These are phyloP conservation scores for Tromatobia lineatoria DNA, from an alignment of 2,888 invertebrate genomes.

Conservation along the genomic window DNA sequence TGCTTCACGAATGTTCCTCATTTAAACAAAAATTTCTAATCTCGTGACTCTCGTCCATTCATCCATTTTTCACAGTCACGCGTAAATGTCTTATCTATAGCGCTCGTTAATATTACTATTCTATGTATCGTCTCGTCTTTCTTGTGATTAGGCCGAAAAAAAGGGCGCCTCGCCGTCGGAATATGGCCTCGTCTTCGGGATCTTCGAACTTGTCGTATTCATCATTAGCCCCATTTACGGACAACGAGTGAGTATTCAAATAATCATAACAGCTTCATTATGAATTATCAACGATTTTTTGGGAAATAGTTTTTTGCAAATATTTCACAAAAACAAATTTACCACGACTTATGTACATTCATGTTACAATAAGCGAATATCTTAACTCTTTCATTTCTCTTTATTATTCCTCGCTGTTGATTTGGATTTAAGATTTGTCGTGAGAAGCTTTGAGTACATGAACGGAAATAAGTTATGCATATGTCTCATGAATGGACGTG, in stretches of 20 bases:
- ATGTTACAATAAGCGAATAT: no score
- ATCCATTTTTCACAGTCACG: constrained; percentile 22
- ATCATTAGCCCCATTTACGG: constrained; percentile 94
- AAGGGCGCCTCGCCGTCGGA: constrained; percentile 94
- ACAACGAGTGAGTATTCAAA: constrained; percentile 87
- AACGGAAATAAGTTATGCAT: no score
- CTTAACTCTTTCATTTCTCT: no score
- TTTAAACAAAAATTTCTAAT: no score
- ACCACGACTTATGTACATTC: background rate
- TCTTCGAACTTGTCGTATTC: constrained; percentile 94
- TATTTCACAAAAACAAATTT: background rate
- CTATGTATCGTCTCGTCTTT: constrained; percentile 18
- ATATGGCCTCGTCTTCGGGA: constrained; percentile 95
- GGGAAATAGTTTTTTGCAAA: background rate
- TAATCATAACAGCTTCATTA: background rate
- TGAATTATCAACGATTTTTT: constrained; percentile 1
- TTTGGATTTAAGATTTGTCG: no score
- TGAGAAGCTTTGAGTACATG: no score
- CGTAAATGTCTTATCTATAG: constrained; percentile 39
- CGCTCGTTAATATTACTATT: constrained; percentile 18
- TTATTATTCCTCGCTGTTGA: no score
- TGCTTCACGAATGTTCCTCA: constrained; percentile 12
- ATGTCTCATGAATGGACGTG: no score
- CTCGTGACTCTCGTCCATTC: background rate
- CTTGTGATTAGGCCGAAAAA: constrained; percentile 89